phyloP scores from a whole-genome alignment of 2,113 vertebrate genomes.

The Pygoscelis antarcticus region DNA sequence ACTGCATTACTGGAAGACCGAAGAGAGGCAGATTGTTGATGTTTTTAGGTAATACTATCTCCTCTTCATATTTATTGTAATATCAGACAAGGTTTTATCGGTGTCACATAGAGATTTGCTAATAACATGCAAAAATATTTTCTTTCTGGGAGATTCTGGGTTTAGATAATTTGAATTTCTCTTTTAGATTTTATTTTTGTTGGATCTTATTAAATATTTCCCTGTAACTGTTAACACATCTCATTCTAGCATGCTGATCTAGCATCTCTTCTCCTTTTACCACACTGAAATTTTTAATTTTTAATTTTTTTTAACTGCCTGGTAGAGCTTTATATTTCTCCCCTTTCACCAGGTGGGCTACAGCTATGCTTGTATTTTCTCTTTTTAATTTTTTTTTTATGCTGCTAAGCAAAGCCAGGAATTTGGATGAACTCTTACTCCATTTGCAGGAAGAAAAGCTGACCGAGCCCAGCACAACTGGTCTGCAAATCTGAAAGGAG shows the following conservation, averaged over 20 bases:
- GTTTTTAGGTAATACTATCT: background rate
- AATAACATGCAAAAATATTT: background rate
- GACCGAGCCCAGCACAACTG: background rate
- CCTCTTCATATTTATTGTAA: slow-evolving; percentile 14
- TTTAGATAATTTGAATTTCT: background rate
- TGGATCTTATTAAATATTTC: background rate
- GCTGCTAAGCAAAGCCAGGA: background rate
- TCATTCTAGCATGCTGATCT: background rate
- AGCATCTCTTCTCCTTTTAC: background rate
- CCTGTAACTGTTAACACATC: background rate
- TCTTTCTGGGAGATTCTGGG: background rate
- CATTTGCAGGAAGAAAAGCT: background rate
- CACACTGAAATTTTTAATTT: background rate
- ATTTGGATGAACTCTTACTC: background rate
- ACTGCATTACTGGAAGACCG: slow-evolving; percentile 12
- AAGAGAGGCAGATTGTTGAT: background rate
- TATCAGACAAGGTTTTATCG: background rate
- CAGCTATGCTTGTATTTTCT: background rate
- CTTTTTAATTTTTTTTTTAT: background rate
- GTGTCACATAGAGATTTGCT: background rate
- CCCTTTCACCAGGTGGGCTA: background rate
- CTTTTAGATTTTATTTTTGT: background rate
- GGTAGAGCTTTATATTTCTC: background rate
- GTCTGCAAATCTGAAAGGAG: background rate
- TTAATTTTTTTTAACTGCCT: background rate